phyloP scores from a whole-genome alignment of 2,113 vertebrate species.

The Ornithorhynchus anatinus region DNA sequence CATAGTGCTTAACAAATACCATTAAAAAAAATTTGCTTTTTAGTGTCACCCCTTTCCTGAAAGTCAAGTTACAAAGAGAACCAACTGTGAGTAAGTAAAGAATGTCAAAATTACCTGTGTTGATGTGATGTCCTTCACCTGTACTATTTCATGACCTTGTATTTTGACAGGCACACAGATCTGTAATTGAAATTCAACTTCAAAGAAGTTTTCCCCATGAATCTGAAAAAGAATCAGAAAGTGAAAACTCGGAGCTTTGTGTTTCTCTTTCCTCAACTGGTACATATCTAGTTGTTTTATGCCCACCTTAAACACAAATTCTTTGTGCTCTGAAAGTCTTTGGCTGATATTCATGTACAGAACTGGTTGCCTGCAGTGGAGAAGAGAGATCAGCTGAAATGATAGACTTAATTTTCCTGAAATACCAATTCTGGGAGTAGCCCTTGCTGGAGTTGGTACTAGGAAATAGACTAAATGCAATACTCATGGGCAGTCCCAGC shows the following conservation, averaged over 20 bases:
- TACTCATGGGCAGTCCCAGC: no score
- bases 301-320: constrained; percentile 54
- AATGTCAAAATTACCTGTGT: constrained; percentile 41
- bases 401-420: no score
- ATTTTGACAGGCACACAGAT: constrained; percentile 54
- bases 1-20: no score
- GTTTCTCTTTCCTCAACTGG: no score
- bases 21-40: no score
- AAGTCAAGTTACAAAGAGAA: neutral
- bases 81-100: neutral
- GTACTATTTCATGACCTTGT: constrained; percentile 6
- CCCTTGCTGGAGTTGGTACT: no score
- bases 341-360: constrained; percentile 35
- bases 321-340: constrained; percentile 29
- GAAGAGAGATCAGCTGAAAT: neutral
- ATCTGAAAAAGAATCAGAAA: constrained; percentile 44
- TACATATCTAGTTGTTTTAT: no score
- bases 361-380: constrained; percentile 45
- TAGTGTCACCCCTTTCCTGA: neutral
- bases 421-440: no score
- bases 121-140: constrained; percentile 30
- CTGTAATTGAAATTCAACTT: constrained; percentile 41
- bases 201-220: constrained; percentile 58
- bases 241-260: neutral
- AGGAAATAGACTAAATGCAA: no score